Evolutionary conservation across 2,888 invertebrate genomes (phyloP).

Genomic region (Chaetoderma sp.): DNA sequence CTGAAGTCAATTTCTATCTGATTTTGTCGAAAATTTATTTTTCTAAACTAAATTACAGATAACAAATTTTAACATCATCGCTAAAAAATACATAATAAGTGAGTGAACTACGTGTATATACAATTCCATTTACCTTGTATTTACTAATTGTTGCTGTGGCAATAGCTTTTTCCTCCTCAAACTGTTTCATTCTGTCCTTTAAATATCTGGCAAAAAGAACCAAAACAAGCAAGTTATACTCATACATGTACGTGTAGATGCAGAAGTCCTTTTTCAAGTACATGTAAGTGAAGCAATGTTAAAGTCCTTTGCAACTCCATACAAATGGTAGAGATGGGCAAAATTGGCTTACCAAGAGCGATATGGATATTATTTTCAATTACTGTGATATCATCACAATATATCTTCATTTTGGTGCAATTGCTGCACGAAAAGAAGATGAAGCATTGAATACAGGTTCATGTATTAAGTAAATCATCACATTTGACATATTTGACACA

Average conservation of each 20-base stretch:
- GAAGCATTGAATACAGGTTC: no score
- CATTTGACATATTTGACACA: no score
- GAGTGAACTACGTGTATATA: not conserved
- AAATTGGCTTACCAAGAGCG: not conserved
- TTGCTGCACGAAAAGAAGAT: no score
- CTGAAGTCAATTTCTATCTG: no score
- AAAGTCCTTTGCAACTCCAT: no score
- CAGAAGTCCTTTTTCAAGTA: not conserved
- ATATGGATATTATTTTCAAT: not conserved
- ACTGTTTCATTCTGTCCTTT: slow-evolving; percentile 83
- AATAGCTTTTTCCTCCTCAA: slow-evolving; percentile 83
- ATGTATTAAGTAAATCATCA: no score
- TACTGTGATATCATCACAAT: not conserved
- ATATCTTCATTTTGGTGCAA: no score
- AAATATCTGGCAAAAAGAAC: slow-evolving; percentile 70
- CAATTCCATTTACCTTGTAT: slow-evolving; percentile 57
- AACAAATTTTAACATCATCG: not conserved
- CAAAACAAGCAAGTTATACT: not conserved
- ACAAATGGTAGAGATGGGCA: no score
- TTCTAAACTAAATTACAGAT: not conserved
- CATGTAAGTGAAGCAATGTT: no score
- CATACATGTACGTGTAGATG: not conserved
- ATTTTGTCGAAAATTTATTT: slow-evolving; percentile 11
- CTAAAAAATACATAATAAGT: not conserved
- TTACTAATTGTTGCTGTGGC: slow-evolving; percentile 76